Evolutionary conservation across 2,888 invertebrate genomes (phyloP).

Genomic region (Euclidia mi): DNA sequence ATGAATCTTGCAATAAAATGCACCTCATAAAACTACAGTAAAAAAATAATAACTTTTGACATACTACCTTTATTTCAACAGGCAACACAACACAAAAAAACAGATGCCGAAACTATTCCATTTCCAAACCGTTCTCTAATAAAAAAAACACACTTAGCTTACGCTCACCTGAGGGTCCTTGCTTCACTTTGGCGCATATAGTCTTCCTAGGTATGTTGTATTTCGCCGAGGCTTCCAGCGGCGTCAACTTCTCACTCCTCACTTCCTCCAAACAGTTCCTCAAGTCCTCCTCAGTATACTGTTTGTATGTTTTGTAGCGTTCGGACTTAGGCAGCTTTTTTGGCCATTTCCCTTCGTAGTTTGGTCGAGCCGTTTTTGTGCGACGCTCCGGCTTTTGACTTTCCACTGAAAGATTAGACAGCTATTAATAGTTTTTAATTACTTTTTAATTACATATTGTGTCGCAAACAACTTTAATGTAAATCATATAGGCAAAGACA

Average conservation of each 20-base stretch:
- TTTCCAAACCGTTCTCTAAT: neutral
- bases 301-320: constrained; percentile 60
- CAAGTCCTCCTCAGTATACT: constrained; percentile 62
- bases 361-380: no score
- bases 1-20: no score
- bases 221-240: constrained; percentile 50
- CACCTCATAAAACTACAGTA: no score
- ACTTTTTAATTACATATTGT: no score
- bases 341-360: constrained; percentile 49
- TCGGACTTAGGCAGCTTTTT: constrained; percentile 48
- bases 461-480: no score
- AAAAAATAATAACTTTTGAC: no score
- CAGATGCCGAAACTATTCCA: neutral
- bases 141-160: neutral
- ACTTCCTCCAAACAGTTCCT: constrained; percentile 59
- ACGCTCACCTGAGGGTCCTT: constrained; percentile 40
- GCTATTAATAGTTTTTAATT: no score
- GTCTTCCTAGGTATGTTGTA: constrained; percentile 71
- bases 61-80: no score
- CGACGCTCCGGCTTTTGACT: neutral
- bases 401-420: neutral
- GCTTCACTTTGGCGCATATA: constrained; percentile 45
- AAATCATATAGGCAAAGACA: no score
- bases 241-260: constrained; percentile 36
- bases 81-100: neutral